Evolutionary conservation across 2,113 vertebrate genomes (phyloP).

Genomic region (Neogobius melanostomus): DNA sequence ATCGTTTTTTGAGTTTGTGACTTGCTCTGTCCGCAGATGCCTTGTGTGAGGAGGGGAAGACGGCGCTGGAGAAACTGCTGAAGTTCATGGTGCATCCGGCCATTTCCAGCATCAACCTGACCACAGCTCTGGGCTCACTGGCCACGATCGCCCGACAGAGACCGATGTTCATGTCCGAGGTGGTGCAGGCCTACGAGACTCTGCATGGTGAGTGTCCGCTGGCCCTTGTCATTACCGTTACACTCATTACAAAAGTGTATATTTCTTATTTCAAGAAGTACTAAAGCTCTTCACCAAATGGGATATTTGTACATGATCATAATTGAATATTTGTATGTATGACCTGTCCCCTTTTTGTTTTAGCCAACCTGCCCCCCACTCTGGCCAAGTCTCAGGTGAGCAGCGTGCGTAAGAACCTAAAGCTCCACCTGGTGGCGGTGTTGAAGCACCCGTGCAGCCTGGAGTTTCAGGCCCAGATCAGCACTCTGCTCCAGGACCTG

Average conservation of each 20-base stretch:
- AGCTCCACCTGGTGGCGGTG: slow-evolving; percentile 87
- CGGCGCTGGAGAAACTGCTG: slow-evolving; percentile 89
- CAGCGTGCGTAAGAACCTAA: slow-evolving; percentile 94
- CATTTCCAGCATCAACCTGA: slow-evolving; percentile 96
- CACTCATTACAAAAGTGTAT: too few relatives aligned
- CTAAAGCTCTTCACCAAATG: too few relatives aligned
- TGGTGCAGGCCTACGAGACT: slow-evolving; percentile 93
- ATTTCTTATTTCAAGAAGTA: too few relatives aligned
- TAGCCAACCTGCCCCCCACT: slow-evolving; percentile 91
- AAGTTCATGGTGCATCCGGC: slow-evolving; percentile 97
- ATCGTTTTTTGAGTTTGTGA: not conserved
- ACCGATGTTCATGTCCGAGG: slow-evolving; percentile 96
- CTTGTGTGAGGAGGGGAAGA: slow-evolving; percentile 87
- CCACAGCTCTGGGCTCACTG: slow-evolving; percentile 87
- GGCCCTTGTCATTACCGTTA: too few relatives aligned
- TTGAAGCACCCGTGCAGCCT: slow-evolving; percentile 87
- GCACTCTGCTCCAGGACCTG: slow-evolving; percentile 90
- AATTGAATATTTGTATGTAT: not conserved
- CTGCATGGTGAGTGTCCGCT: slow-evolving; percentile 81
- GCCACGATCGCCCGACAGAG: slow-evolving; percentile 90
- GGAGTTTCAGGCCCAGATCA: slow-evolving; percentile 92
- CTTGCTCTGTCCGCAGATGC: slow-evolving; percentile 59
- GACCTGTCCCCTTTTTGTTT: not conserved
- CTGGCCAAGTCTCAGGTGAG: slow-evolving; percentile 96
- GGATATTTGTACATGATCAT: not conserved